Base-by-base conservation (phyloP, 2,797 vertebrate genomes). In the Neosilurus hyrtlii region DNA sequence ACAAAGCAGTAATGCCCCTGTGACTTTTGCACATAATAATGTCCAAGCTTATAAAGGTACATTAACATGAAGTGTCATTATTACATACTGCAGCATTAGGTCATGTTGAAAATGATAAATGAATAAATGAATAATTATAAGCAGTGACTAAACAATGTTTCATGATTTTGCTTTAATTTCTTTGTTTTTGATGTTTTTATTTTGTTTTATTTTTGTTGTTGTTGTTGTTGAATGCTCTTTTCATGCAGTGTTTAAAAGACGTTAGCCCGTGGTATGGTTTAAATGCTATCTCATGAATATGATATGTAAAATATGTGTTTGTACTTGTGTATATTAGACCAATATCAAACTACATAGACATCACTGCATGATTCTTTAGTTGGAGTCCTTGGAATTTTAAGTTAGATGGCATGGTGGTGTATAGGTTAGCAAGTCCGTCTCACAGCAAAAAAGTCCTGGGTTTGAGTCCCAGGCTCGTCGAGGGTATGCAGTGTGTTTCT, bases 21-120 rank as follows among this genome's bases (percentile, higher is more conserved):
- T 85, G 83, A 88, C 62, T 80, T 57, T 57, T 59, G 68, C 71
- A 20, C 80, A 72, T 72, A 85, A 86, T 86, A 82, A 77, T 79
- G 54, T 70, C 83, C 72, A 20, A 57, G 76, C 84, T 84, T 22
- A 82, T 86, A 35, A 80, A 59, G 49, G 35, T 54, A 71, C 71
- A 77, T 82, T 85, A 85, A 84, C 73, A 15, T 79, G 62, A 85
- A 81, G 74, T 83, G 79, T 84, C 85, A 82, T 84, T 66, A 67
- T 79, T 77, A 18, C 70, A 56, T 74, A 68, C 24, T 78, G 65
- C 77, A 80, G 54, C 52, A 65, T 82, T 74, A 71, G 65, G 59
- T 85, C 80, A 62, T 62, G 59, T 67, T 74, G 15, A 74, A 85
- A 82, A 85, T 57, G 24, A 77, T 72, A 76, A 57, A 43, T 59